Evolutionary conservation across 2,888 invertebrate species (phyloP).

Genomic region (Danaus chrysippus): DNA sequence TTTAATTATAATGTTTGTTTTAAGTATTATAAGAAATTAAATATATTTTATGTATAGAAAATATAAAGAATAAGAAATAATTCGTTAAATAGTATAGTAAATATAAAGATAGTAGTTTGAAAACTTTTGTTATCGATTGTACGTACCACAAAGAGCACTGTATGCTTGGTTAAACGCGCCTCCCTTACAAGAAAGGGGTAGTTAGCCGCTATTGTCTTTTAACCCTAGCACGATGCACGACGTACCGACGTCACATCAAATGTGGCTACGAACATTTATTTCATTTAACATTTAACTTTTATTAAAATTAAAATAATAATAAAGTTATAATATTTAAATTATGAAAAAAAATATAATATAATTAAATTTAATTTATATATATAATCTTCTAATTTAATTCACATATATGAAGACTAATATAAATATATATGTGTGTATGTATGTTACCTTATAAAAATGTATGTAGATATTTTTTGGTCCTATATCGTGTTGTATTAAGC

Average conservation of each 20-base stretch:
- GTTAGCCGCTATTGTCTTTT: constrained; percentile 76
- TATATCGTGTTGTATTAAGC: constrained; percentile 11
- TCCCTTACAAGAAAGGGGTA: constrained; percentile 76
- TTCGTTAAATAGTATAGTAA: not conserved
- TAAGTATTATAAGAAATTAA: no score
- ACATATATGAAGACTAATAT: not conserved
- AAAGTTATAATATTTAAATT: no score
- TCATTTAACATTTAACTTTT: not conserved
- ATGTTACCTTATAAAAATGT: no score
- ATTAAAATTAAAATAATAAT: not conserved
- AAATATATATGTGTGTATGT: no score
- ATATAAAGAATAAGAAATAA: no score
- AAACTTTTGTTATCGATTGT: constrained; percentile 41
- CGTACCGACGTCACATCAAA: constrained; percentile 38
- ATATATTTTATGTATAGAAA: no score
- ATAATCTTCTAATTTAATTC: not conserved
- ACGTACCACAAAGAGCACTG: constrained; percentile 66
- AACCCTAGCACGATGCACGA: constrained; percentile 51
- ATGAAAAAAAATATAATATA: no score
- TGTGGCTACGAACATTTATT: constrained; percentile 45
- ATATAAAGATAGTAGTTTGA: not conserved
- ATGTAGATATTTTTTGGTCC: no score
- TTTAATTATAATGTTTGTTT: no score
- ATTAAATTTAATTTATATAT: no score
- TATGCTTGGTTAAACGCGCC: constrained; percentile 77